phyloP scores from a whole-genome alignment of 2,113 vertebrate species.

The Pomatorhinus ruficollis region DNA sequence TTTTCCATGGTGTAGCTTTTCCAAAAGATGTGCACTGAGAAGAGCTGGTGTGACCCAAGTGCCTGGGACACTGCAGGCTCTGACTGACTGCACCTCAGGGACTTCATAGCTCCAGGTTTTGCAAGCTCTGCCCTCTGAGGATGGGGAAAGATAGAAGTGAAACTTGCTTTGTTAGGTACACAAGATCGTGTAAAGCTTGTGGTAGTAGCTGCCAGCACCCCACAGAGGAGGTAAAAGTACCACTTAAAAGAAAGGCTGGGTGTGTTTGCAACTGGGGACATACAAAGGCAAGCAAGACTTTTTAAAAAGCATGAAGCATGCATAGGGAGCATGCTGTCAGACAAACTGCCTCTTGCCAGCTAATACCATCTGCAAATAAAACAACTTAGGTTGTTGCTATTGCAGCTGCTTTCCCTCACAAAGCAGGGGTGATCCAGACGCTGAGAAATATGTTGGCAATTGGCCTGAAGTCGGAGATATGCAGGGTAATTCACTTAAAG shows the following conservation, averaged over 20 bases:
- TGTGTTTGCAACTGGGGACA: neutral
- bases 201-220: neutral
- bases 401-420: conserved; percentile 9
- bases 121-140: neutral
- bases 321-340: neutral
- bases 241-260: neutral
- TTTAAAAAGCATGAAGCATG: neutral
- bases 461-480: neutral
- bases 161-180: neutral
- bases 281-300: neutral
- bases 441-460: neutral
- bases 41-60: neutral
- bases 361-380: neutral
- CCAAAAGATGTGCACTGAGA: neutral
- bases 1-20: neutral
- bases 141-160: neutral
- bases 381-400: neutral
- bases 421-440: neutral
- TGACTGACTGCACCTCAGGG: neutral
- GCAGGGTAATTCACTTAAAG: neutral
- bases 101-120: neutral
- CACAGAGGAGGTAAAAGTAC: neutral
- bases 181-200: neutral
- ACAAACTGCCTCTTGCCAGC: neutral
- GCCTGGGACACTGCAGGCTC: neutral